Base-by-base conservation (phyloP, 92 coral and sea anemone genomes). In the Paragorgia papillata region DNA sequence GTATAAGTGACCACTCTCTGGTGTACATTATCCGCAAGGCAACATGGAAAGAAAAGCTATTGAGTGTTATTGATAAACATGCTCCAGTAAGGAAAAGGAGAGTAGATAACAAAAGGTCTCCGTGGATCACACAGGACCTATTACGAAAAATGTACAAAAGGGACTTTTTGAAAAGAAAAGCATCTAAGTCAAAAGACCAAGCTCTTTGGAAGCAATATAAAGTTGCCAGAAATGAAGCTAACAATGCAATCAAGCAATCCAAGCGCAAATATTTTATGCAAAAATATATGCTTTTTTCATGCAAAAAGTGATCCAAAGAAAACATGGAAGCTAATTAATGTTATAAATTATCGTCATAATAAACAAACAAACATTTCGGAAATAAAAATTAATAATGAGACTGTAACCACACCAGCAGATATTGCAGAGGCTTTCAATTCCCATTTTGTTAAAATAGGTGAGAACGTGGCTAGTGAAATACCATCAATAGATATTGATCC, bases 1-100 rank as follows among this genome's bases (percentile, higher is more conserved):
- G 82, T 10, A 83, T 89, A 14, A 79, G 86, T 53, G 88, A 86
- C 41, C 90, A 80, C 64, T 70, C 76, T 30, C 54, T 86, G 55
- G 76, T 85, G 7, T 86, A 63, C 26, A 66, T 79, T 37, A 69
- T 80, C 28, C 86, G 82, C 17, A 86, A 86, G 79, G 10, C 71
- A 18, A 24, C 37, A 29, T 62, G 69, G 69, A 62, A 34, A 62
- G 46, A 10, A 3, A 7, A 7, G 30, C 10, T 34, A 8, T 58
- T 43, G 64, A 15, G 18, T 4, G 61, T 21, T 27, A 61, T 76
- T 9, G 62, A 76, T 39, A 80, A 69, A 55, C 71, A 69, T 70
- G 85, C 85, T 37, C 79, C 85, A 51, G 40, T 80, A 17, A 69
- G 58, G 62, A 33, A 57, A 31, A 80, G 63, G 70, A 57, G 69